Conservation (phyloP, 2,113 vertebrate genomes). For the Oostethus manadensis region DNA sequence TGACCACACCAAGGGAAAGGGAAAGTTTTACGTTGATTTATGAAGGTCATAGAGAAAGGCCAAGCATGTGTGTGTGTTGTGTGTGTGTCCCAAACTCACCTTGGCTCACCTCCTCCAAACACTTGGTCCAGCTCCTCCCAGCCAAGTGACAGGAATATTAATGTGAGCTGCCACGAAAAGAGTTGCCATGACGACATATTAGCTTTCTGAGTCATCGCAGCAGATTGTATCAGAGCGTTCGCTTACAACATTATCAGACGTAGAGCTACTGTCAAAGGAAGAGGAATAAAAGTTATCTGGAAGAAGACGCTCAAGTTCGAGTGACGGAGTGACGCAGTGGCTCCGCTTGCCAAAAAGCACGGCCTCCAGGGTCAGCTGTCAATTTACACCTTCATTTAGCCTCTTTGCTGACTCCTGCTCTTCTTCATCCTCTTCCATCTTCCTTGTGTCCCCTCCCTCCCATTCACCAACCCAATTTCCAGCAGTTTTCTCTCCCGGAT, state of each 20-base stretch:
- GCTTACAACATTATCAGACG: not conserved
- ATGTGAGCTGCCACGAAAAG: conserved; percentile 18
- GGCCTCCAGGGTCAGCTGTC: not conserved
- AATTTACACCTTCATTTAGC: too few species aligned
- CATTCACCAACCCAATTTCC: conserved; percentile 36
- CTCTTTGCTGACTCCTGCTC: not conserved
- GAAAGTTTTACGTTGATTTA: not conserved
- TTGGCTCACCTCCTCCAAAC: not conserved
- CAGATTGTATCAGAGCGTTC: conserved; percentile 4
- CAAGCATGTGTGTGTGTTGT: conserved; percentile 1
- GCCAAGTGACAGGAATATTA: conserved; percentile 16
- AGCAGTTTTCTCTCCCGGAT: conserved; percentile 19
- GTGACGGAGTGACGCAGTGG: not conserved
- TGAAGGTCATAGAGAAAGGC: not conserved
- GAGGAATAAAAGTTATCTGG: not conserved
- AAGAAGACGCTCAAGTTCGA: not conserved
- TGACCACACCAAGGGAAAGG: not conserved
- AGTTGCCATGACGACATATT: conserved; percentile 39
- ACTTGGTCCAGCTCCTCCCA: conserved; percentile 13
- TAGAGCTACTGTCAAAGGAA: too few species aligned
- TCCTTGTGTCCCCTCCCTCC: conserved; percentile 16
- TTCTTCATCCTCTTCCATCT: conserved; percentile 1
- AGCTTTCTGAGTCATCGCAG: conserved; percentile 27
- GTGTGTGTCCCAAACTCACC: conserved; percentile 3
- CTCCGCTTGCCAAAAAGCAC: not conserved